Percentiles rank a stretch among this genome's conserved stretches.
Evolutionary conservation across 2,113 vertebrate genomes (phyloP).

Genomic region (Ammospiza nelsoni): DNA sequence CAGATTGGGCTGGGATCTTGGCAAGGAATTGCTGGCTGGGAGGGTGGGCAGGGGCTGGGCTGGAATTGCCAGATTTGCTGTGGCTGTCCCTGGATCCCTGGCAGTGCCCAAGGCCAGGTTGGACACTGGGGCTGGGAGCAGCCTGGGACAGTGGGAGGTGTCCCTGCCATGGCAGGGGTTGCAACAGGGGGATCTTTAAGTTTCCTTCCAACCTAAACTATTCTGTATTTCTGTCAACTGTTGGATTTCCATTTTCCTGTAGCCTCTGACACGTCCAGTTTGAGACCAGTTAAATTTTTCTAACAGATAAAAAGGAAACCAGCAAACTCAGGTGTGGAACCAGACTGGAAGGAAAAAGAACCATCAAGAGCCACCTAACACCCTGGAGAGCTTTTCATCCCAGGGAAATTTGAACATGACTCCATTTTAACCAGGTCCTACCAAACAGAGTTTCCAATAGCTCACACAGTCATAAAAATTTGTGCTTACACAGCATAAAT

Average conservation of each 20-base stretch:
- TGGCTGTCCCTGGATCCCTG: background rate
- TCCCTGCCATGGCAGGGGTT: background rate
- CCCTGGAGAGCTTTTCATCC: background rate
- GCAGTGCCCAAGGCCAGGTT: accelerated
- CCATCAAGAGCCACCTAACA: background rate
- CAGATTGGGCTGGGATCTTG: too few relatives aligned
- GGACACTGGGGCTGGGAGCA: background rate
- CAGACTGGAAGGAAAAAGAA: background rate
- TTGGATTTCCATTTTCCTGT: background rate
- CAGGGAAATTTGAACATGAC: background rate
- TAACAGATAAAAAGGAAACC: background rate
- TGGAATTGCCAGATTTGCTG: background rate
- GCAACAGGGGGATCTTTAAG: background rate
- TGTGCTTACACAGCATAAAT: background rate
- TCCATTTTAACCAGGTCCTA: background rate
- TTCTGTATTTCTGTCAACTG: background rate
- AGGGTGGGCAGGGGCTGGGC: too few relatives aligned
- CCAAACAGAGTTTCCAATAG: accelerated
- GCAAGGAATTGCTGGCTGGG: too few relatives aligned
- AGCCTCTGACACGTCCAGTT: background rate
- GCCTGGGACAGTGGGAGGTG: background rate
- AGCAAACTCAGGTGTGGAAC: background rate
- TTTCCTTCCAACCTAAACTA: background rate
- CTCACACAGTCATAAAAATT: background rate
- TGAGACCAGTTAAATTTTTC: background rate